Conservation (phyloP, 2,113 vertebrate genomes). For the Phrynosoma platyrhinos region DNA sequence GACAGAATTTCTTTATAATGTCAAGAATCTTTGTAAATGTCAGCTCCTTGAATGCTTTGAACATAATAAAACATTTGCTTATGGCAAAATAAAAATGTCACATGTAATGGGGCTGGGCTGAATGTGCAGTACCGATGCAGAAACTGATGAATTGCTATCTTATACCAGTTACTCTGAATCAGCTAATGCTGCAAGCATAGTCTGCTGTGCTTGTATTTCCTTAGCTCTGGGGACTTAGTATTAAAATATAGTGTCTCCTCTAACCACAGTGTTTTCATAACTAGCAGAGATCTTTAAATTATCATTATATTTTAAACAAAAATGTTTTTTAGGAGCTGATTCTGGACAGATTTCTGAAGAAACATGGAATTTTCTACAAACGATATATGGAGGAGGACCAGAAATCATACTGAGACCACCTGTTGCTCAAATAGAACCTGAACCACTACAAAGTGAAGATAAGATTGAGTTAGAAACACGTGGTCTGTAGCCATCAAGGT, state of each 20-base stretch:
- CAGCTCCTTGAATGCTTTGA: background rate
- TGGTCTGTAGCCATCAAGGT: constrained; percentile 80
- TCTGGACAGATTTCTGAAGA: constrained; percentile 99
- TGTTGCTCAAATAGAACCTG: constrained; percentile 84
- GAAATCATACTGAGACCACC: constrained; percentile 91
- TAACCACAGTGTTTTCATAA: background rate
- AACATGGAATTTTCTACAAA: constrained; percentile 97
- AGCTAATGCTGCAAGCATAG: background rate
- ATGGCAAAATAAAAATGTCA: background rate
- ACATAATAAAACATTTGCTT: background rate
- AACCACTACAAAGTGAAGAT: constrained; percentile 88
- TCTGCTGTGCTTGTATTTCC: background rate
- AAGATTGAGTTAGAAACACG: constrained; percentile 97
- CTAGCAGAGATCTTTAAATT: background rate
- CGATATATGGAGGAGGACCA: constrained; percentile 93
- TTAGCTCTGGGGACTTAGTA: background rate
- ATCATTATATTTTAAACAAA: background rate
- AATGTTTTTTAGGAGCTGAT: constrained; percentile 88
- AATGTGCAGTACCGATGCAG: background rate
- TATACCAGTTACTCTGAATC: background rate
- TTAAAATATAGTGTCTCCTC: background rate
- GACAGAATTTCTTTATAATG: background rate
- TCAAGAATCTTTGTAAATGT: background rate
- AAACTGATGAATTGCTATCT: background rate
- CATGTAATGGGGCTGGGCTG: background rate